A percentile compares a stretch with the other conserved stretches of the same genome.
phyloP scores from a whole-genome alignment of 2,113 vertebrate genomes.

The Alethe diademata region DNA sequence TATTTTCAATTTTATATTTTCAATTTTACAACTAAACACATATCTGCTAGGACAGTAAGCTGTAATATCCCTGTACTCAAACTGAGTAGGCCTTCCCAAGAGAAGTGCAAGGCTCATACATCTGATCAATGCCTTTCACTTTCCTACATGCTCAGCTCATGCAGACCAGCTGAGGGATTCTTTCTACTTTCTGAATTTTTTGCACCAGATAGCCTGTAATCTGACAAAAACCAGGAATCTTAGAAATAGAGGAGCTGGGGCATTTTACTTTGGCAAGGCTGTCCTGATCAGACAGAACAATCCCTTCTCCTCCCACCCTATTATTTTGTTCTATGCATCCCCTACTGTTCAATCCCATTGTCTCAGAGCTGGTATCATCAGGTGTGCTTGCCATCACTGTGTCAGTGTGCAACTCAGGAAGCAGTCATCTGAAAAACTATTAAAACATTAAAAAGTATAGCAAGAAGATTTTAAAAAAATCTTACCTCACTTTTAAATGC shows the following conservation, averaged over 20 bases:
- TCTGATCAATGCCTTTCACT: neutral
- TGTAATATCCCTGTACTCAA: neutral
- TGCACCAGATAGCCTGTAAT: neutral
- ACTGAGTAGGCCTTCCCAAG: neutral
- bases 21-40: neutral
- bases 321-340: neutral
- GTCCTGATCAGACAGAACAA: neutral
- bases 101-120: rapidly evolving
- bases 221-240: neutral
- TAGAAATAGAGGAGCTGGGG: neutral
- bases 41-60: neutral
- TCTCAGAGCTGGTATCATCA: neutral
- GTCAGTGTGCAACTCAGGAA: neutral
- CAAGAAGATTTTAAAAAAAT: neutral
- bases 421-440: neutral
- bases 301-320: rapidly evolving
- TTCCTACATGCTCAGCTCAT: neutral
- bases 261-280: neutral
- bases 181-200: neutral
- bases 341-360: neutral
- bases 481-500: neutral
- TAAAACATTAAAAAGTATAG: neutral
- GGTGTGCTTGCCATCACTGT: neutral
- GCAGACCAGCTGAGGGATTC: neutral
- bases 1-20: neutral